A percentile compares a stretch with the other conserved stretches of the same genome.
Conservation (phyloP, 2,797 vertebrate genomes). For the Poecilia gillii region DNA sequence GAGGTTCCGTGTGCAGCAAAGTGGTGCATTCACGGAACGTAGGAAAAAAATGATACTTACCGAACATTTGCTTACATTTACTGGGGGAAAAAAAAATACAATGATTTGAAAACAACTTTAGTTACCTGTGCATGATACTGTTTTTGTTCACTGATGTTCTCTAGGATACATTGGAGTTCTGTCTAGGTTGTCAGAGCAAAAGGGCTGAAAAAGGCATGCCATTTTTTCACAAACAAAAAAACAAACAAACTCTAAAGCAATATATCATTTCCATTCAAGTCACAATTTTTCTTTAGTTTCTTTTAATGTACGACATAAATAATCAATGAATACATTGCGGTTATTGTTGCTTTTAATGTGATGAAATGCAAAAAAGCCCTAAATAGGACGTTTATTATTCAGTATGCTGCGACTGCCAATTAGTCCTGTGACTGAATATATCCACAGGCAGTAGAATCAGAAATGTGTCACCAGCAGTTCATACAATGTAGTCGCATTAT, state of each 20-base stretch:
- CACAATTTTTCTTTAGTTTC: not conserved
- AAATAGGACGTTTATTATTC: not conserved
- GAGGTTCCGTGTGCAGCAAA: too few species aligned
- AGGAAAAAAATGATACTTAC: too few species aligned
- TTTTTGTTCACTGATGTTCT: too few species aligned
- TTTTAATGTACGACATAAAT: not conserved
- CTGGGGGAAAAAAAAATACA: too few species aligned
- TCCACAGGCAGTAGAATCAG: not conserved
- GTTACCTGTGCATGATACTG: too few species aligned
- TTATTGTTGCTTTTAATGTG: not conserved
- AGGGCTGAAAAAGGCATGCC: not conserved
- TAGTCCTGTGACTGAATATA: not conserved
- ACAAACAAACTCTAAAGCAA: not conserved
- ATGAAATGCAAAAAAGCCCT: not conserved
- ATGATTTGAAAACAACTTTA: too few species aligned
- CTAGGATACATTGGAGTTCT: too few species aligned
- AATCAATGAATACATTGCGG: not conserved
- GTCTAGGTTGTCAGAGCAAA: not conserved
- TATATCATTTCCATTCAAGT: not conserved
- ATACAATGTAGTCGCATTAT: not conserved
- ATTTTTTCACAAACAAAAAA: not conserved
- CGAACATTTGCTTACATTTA: too few species aligned
- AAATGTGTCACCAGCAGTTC: not conserved
- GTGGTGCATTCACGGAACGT: too few species aligned
- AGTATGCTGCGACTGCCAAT: not conserved